These are phyloP conservation scores for Aphaenogaster floridana DNA, from an alignment of 1,140 invertebrate species.

Conservation along the genomic window DNA sequence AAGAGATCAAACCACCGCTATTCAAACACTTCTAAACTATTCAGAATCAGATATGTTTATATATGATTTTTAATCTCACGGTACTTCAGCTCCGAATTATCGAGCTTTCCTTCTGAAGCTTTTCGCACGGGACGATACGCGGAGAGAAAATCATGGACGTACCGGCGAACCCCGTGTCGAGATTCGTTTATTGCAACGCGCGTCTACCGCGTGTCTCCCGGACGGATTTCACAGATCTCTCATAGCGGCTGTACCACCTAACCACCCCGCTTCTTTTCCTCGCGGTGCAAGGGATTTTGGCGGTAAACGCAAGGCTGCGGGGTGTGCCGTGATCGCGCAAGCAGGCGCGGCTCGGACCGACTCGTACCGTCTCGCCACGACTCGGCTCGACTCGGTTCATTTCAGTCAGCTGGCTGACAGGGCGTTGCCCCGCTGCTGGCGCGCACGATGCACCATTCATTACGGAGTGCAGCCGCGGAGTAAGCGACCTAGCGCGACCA, in stretches of 20 bases:
- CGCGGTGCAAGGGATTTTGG: conserved; percentile 13
- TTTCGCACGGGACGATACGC: not conserved
- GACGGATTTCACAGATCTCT: not conserved
- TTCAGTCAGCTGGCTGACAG: conserved; percentile 83
- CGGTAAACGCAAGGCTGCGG: conserved; percentile 30
- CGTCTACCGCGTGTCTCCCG: not conserved
- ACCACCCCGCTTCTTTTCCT: not conserved
- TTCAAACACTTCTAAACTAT: not conserved
- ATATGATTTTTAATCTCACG: not conserved
- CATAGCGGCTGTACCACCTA: not conserved
- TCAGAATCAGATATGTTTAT: not conserved
- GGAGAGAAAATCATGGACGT: not conserved
- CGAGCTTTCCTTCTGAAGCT: not conserved
- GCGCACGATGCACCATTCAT: conserved; percentile 81
- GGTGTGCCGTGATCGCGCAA: conserved; percentile 29
- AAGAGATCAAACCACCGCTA: conserved; percentile 16
- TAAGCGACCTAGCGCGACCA: conserved; percentile 77
- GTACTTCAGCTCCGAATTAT: conserved; percentile 19
- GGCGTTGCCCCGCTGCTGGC: conserved; percentile 79
- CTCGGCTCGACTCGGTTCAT: conserved; percentile 77
- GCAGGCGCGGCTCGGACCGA: conserved; percentile 11
- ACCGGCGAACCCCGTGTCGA: not conserved
- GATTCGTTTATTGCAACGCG: not conserved
- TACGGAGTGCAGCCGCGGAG: conserved; percentile 75
- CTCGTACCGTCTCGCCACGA: conserved; percentile 63